Percentiles rank a stretch among this genome's conserved stretches.
Conservation (phyloP, 2,888 invertebrate genomes). For the Diaperis boleti region DNA sequence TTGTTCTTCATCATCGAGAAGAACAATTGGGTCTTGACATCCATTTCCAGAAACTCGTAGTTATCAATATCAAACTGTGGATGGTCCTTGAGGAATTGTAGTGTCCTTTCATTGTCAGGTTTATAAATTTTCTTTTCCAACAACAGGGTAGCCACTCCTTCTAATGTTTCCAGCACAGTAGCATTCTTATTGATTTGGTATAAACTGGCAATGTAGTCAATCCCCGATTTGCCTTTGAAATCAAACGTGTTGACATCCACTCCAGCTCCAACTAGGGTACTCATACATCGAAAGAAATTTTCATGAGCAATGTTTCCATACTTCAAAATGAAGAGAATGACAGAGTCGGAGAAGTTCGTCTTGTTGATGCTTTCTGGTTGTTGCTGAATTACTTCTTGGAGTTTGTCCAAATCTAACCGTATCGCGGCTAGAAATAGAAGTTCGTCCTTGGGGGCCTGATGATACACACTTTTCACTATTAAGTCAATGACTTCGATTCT, state of each 20-base stretch:
- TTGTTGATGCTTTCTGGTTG: neutral
- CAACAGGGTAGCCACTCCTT: neutral
- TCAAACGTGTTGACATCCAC: constrained; percentile 27
- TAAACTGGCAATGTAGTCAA: constrained; percentile 15
- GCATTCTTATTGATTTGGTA: constrained; percentile 11
- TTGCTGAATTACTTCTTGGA: no score
- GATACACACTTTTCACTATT: no score
- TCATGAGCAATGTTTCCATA: constrained; percentile 13
- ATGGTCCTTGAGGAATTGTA: neutral
- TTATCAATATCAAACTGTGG: constrained; percentile 6
- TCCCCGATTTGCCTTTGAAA: constrained; percentile 2
- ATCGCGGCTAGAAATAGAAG: no score
- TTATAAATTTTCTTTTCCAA: constrained; percentile 6
- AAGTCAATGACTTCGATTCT: no score
- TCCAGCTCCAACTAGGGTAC: constrained; percentile 8
- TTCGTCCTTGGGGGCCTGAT: no score
- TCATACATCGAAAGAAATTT: constrained; percentile 11
- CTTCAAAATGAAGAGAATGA: constrained; percentile 22
- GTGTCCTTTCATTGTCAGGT: neutral
- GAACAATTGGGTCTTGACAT: constrained; percentile 23
- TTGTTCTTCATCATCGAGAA: constrained; percentile 9
- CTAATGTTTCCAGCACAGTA: neutral
- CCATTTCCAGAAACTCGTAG: neutral
- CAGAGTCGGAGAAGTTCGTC: constrained; percentile 14
- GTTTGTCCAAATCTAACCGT: no score